Evolutionary conservation across 2,797 vertebrate genomes (phyloP).

Genomic region (Australoheros facetus): DNA sequence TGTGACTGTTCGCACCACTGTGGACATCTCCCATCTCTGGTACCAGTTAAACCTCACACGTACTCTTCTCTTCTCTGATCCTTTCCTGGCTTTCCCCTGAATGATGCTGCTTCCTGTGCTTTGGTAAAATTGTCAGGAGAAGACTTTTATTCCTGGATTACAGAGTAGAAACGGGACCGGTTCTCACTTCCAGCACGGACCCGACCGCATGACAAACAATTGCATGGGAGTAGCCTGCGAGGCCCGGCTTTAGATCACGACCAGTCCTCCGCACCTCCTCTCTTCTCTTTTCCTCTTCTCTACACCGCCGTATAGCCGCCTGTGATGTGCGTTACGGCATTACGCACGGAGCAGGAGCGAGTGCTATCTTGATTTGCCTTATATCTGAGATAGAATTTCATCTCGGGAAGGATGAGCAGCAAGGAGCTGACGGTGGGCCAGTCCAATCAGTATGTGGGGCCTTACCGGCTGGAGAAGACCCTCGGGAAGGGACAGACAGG

Average conservation of each 20-base stretch:
- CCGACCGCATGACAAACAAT: slow-evolving; percentile 67
- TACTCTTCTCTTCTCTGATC: slow-evolving; percentile 19
- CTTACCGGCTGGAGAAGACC: slow-evolving; percentile 93
- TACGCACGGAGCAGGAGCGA: slow-evolving; percentile 64
- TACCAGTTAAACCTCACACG: slow-evolving; percentile 36
- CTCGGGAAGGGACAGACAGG: slow-evolving; percentile 95
- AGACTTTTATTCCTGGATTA: slow-evolving; percentile 26
- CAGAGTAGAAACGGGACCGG: slow-evolving; percentile 26
- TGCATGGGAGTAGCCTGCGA: slow-evolving; percentile 77
- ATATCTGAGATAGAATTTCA: slow-evolving; percentile 24
- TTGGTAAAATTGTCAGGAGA: slow-evolving; percentile 1
- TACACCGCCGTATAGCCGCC: slow-evolving; percentile 21
- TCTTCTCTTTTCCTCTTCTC: slow-evolving; percentile 5
- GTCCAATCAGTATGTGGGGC: slow-evolving; percentile 91
- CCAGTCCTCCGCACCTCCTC: slow-evolving; percentile 44
- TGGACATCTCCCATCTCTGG: slow-evolving; percentile 21
- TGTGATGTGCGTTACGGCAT: slow-evolving; percentile 73
- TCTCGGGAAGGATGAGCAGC: slow-evolving; percentile 80
- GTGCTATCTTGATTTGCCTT: slow-evolving; percentile 63
- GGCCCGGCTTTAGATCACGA: slow-evolving; percentile 73
- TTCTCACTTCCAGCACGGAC: slow-evolving; percentile 38
- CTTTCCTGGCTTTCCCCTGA: slow-evolving; percentile 15
- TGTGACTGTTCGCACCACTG: slow-evolving; percentile 19
- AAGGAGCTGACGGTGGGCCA: slow-evolving; percentile 83
- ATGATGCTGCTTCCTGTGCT: slow-evolving; percentile 41